Percentiles rank a stretch among this genome's conserved stretches.
These are phyloP conservation scores for Teleogryllus occipitalis DNA, from an alignment of 1,140 invertebrate genomes.

Conservation along the genomic window DNA sequence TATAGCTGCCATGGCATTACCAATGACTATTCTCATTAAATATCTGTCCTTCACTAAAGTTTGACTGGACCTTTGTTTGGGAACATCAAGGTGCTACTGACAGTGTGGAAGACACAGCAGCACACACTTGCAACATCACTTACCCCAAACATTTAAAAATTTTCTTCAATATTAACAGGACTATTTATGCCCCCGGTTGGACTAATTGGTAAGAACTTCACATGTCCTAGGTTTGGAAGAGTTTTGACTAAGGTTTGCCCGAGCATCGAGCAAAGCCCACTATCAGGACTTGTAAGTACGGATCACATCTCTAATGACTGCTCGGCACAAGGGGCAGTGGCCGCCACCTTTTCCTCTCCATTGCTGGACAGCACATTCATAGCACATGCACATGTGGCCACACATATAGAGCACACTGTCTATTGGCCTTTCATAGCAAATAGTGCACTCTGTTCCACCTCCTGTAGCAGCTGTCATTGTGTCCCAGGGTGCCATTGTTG, in stretches of 20 bases:
- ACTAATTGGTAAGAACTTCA: background rate
- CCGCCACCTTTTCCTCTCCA: constrained; percentile 82
- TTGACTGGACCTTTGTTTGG: too few species aligned
- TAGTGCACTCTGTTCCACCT: constrained; percentile 66
- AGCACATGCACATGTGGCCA: constrained; percentile 99
- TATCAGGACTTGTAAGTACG: constrained; percentile 83
- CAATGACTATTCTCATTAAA: background rate
- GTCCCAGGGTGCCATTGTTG: constrained; percentile 34
- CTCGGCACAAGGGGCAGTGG: constrained; percentile 89
- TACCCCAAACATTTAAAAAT: too few species aligned
- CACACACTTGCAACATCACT: too few species aligned
- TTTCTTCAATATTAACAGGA: too few species aligned
- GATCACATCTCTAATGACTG: constrained; percentile 88
- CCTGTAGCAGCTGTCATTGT: constrained; percentile 30
- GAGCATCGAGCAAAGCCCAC: constrained; percentile 7
- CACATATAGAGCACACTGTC: constrained; percentile 93
- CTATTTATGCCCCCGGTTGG: too few species aligned
- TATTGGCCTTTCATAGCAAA: constrained; percentile 88
- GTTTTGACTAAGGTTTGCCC: background rate
- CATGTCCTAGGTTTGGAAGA: background rate
- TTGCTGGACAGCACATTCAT: constrained; percentile 86
- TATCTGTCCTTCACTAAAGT: background rate
- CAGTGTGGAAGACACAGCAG: too few species aligned
- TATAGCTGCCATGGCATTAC: background rate
- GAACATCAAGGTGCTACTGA: too few species aligned